Conservation (phyloP, 2,888 invertebrate genomes). For the Pyrrhosoma nymphula region DNA sequence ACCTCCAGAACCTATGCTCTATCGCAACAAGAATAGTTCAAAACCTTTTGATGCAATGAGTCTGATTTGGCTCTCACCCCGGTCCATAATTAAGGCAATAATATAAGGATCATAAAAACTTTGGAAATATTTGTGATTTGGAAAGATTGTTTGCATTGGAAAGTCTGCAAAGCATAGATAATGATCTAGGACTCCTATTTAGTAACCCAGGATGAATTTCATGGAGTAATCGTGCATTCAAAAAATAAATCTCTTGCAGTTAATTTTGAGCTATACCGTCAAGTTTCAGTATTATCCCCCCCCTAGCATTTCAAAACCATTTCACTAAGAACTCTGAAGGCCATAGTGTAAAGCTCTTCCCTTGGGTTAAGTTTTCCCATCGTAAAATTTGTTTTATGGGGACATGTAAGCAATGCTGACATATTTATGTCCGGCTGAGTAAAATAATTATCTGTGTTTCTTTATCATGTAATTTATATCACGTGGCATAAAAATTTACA, state of each 20-base stretch:
- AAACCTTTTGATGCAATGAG: background rate
- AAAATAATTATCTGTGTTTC: background rate
- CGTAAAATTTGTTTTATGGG: background rate
- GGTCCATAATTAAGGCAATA: background rate
- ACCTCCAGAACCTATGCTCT: background rate
- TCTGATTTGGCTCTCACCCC: background rate
- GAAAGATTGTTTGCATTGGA: background rate
- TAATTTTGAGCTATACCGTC: background rate
- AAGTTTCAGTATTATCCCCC: background rate
- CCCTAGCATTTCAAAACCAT: background rate
- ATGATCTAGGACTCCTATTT: background rate
- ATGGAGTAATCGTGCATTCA: background rate
- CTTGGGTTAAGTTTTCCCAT: background rate
- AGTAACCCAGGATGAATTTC: background rate
- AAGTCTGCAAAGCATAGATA: background rate
- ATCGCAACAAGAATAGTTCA: background rate
- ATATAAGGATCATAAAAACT: background rate
- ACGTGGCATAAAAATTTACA: background rate
- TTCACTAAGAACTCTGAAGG: slow-evolving; percentile 28
- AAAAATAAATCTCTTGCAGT: background rate
- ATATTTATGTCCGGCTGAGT: background rate
- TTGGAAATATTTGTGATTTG: background rate
- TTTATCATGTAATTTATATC: background rate
- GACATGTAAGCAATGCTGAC: slow-evolving; percentile 44
- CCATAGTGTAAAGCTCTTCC: background rate